Base-by-base conservation (phyloP, 2,113 vertebrate species). In the Peucedramus taeniatus region DNA sequence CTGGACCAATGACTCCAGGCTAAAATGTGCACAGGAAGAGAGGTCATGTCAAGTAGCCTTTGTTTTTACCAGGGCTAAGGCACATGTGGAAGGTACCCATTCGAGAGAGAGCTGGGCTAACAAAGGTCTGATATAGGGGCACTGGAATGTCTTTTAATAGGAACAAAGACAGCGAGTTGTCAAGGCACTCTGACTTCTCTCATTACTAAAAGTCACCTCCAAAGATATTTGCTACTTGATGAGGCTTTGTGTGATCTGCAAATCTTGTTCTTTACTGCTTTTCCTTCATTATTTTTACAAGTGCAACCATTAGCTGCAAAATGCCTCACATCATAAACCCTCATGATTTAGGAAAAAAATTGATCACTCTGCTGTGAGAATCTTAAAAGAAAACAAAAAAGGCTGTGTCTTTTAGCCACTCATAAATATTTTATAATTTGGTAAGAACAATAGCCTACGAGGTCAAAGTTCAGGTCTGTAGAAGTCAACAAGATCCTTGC, bases 381-480 rank as follows among this genome's bases (percentile, higher is more conserved):
- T 87, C 89, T 74, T 79, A 6, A 1, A 59, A 45, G 87, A 61
- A 89, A 96, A 96, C 94, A 95, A 91, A 93, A 89, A 83, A 65
- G 75, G 44, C 78, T 72, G 84, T 87, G 90, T 87, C 95, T 84
- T 77, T 91, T 63, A 84, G 93, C 56, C 65, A 93, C 87, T 94
- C 90, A 93, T 96, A 97, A 95, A 95, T 96, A 93, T 96, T 94
- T 96, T 97, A 96, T 93, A 96, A 97, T 96, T 96, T 94, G 82
- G 60, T 91, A 94, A 91, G 84, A 94, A 94, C 91, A 95, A 95
- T 57, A 80, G 88, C 50, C 83, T 74, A 33, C 35, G 79, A 94
- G 89, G 94, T 97, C 91, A 95, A 96, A 97, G 92, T 93, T 97
- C 96, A 94, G 71, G 47, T 83, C 87, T 75, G 77, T 61, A 94